Base-by-base conservation (phyloP, 2,797 vertebrate species). In the Pteropus rufus region DNA sequence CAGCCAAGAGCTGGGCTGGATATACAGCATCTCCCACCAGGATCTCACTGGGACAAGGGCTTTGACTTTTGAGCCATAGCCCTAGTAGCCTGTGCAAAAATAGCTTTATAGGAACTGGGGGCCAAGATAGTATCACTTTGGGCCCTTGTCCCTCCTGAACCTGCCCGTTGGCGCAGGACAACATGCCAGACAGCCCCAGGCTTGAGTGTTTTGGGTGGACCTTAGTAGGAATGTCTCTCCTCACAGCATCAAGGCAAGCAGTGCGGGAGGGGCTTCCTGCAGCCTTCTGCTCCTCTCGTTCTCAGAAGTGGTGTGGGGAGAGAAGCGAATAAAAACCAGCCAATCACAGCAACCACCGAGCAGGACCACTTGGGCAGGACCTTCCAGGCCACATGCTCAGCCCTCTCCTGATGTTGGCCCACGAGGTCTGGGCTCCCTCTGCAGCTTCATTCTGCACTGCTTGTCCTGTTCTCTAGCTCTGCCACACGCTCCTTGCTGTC, bases 361-460 rank as follows among this genome's bases (percentile, higher is more conserved):
- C 62, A 11, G 41, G 49, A 34, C 12, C 15, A 7, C 2, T 0
- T 10, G 54, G 16, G 15, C 18, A 16, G 52, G 75, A 15, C 26
- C n/a, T 7, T 9, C 64, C 1, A 7, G 36, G 44, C 44, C n/a
- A 3, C 16, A 9, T 56, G 76, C 19, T 54, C 64, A 23, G 80
- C 23, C 9, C 24, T 87, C 92, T 96, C 2, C 0, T 39, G 8
- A 1, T 1, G 18, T 44, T 29, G 12, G 56, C 39, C 26, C 23
- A 23, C 0, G 36, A 11, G 31, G 83, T 2, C 72, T 15, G 0
- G 10, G 1, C 31, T 18, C 18, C 29, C 70, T 46, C 15, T 0
- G 21, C 2, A 4, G 16, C 67, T 83, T 90, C 29, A 29, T 91
- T 64, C 2, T 19, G 58, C 10, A 23, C 64, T 8, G 5, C 0